Base-by-base conservation (phyloP, 1,140 invertebrate genomes). In the Gonatopus flavifemur region DNA sequence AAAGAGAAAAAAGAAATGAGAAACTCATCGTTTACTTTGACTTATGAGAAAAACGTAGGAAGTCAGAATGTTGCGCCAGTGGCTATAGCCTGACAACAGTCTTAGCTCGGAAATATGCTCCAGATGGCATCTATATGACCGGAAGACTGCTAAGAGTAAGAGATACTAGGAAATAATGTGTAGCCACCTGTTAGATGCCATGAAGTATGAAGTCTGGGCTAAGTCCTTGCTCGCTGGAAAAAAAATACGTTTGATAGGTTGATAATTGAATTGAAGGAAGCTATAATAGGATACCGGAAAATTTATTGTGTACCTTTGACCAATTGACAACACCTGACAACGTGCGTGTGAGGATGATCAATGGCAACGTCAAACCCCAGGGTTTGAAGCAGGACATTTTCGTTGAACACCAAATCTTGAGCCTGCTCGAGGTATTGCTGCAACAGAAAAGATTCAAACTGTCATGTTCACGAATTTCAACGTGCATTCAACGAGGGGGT, bases 291-390 rank as follows among this genome's bases (percentile, higher is more conserved):
- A 24, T 22, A 45, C 45, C 20, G 10, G 31, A 15, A n/a, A 41
- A 3, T 33, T 18, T 9, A 13, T 41, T 20, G 66, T 62, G 79
- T 82, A 92, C 94, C 93, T 90, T 91, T 88, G 39, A 98, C 91
- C 68, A 97, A 82, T 75, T 96, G 90, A 82, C 94, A 93, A 69
- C 93, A 95, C 67, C 88, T 88, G 48, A 98, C 93, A 53, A 98
- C 93, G 79, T 94, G 91, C 18, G 94, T 95, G 71, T 98, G 95
- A 5, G 96, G 95, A 84, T 98, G 95, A 78, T 98, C 94, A 64
- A 96, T 96, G 46, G 89, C 91, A 20, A 98, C 89, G 81, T 97
- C 93, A 81, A 98, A 98, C 49, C 95, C 96, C 63, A 98, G 82
- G 2, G 94, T 98, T 82, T 97, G 94, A 44, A 98, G 84, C 35